Conservation (phyloP, 2,888 invertebrate genomes). For the Synanthedon vespiformis region DNA sequence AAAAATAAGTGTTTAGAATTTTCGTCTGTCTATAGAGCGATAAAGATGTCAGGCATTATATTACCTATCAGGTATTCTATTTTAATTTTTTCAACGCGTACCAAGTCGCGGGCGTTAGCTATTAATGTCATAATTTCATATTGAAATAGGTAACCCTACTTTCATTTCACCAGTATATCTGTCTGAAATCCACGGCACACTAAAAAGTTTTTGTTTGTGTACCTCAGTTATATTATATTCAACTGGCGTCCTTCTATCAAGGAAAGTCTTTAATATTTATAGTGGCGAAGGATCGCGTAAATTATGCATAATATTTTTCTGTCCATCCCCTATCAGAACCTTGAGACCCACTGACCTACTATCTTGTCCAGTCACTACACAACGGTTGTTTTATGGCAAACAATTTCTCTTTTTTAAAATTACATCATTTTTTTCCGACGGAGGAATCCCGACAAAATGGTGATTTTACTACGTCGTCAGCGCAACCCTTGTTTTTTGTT, state of each 20-base stretch:
- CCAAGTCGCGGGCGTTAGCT: no score
- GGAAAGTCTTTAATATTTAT: constrained; percentile 26
- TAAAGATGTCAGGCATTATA: no score
- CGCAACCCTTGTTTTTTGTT: constrained; percentile 2
- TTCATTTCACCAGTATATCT: no score
- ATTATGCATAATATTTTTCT: constrained; percentile 25
- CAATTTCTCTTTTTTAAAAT: constrained; percentile 15
- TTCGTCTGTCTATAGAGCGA: no score
- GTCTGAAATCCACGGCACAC: no score
- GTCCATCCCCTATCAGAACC: constrained; percentile 9
- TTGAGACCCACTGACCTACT: constrained; percentile 14
- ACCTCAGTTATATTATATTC: not conserved
- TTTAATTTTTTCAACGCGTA: no score
- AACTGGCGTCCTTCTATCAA: constrained; percentile 1
- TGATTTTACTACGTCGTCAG: constrained; percentile 12
- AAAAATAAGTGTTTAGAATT: no score
- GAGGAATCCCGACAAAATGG: constrained; percentile 15
- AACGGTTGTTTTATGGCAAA: constrained; percentile 12
- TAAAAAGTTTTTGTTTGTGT: no score
- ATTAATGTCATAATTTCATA: no score
- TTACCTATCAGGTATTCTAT: no score
- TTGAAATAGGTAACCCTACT: no score
- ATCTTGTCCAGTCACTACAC: constrained; percentile 9
- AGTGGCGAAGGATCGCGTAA: constrained; percentile 19
- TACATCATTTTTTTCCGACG: constrained; percentile 2